Percentiles rank a stretch among this genome's conserved stretches.
phyloP scores from a whole-genome alignment of 2,113 vertebrate genomes.

The Taurulus bubalis region DNA sequence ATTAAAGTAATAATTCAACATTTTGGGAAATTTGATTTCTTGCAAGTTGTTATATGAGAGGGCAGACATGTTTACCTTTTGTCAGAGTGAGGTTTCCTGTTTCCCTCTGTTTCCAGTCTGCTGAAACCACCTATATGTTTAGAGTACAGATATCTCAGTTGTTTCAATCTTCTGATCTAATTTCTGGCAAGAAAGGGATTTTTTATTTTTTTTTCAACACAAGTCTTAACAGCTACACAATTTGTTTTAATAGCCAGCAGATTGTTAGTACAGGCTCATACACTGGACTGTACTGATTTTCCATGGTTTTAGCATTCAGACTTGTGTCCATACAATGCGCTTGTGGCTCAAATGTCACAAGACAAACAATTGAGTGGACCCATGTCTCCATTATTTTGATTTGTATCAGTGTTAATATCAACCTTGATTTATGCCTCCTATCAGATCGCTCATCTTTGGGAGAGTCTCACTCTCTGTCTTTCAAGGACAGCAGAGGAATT shows the following conservation, averaged over 20 bases:
- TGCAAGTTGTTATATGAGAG: background rate
- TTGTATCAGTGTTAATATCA: constrained; percentile 25
- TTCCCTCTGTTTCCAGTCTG: background rate
- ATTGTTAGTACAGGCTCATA: background rate
- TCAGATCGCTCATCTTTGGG: constrained; percentile 18
- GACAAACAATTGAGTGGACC: background rate
- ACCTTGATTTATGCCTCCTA: constrained; percentile 8
- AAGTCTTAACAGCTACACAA: background rate
- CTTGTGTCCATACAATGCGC: background rate
- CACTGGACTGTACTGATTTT: background rate
- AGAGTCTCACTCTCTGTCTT: constrained; percentile 22
- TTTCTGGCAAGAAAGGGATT: background rate
- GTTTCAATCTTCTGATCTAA: background rate
- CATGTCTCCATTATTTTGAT: constrained; percentile 7
- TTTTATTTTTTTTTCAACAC: too few species aligned
- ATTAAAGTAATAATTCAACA: background rate
- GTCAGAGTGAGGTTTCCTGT: background rate
- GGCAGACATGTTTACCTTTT: background rate
- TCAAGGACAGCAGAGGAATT: constrained; percentile 59
- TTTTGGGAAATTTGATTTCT: background rate
- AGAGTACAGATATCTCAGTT: background rate
- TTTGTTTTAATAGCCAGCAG: background rate
- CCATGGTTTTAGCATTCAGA: background rate
- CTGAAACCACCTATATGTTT: background rate
- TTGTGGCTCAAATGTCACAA: constrained; percentile 1